Conservation (phyloP, 2,113 vertebrate species). For the Spea multiplicata region DNA sequence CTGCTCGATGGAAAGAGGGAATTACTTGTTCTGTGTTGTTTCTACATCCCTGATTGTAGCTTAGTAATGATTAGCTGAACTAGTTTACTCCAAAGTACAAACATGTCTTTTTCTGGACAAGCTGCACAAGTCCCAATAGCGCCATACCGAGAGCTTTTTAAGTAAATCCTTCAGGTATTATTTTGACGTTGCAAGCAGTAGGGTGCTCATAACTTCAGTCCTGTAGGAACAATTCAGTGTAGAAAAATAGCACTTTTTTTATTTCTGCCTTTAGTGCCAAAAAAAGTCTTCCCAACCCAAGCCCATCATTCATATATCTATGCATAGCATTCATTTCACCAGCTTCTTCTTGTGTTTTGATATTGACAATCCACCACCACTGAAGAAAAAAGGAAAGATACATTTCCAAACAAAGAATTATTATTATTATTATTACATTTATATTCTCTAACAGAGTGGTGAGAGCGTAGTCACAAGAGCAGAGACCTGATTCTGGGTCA, state of each 20-base stretch:
- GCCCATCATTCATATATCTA: slow-evolving; percentile 3
- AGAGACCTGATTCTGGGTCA: too few relatives aligned
- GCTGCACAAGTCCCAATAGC: background rate
- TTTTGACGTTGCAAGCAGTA: slow-evolving; percentile 1
- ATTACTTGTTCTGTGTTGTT: background rate
- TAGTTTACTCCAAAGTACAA: slow-evolving; percentile 31
- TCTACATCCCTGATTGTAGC: slow-evolving; percentile 6
- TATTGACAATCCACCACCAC: background rate
- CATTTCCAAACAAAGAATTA: too few relatives aligned
- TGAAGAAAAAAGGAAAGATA: too few relatives aligned
- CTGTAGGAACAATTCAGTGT: background rate
- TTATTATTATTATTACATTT: too few relatives aligned
- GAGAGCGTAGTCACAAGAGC: too few relatives aligned
- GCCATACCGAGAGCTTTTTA: slow-evolving; percentile 2
- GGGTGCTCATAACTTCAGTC: slow-evolving; percentile 6
- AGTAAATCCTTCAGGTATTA: slow-evolving; percentile 17
- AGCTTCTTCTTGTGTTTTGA: slow-evolving; percentile 22
- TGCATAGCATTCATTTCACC: slow-evolving; percentile 17
- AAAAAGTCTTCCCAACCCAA: slow-evolving; percentile 43
- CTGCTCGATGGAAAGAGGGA: background rate
- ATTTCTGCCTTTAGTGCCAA: slow-evolving; percentile 59
- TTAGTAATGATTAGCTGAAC: background rate
- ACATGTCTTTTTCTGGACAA: slow-evolving; percentile 3
- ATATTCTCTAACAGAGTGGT: too few relatives aligned
- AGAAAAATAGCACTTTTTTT: slow-evolving; percentile 51